phyloP scores from a whole-genome alignment of 2,113 vertebrate species.

The Ciconia boyciana region DNA sequence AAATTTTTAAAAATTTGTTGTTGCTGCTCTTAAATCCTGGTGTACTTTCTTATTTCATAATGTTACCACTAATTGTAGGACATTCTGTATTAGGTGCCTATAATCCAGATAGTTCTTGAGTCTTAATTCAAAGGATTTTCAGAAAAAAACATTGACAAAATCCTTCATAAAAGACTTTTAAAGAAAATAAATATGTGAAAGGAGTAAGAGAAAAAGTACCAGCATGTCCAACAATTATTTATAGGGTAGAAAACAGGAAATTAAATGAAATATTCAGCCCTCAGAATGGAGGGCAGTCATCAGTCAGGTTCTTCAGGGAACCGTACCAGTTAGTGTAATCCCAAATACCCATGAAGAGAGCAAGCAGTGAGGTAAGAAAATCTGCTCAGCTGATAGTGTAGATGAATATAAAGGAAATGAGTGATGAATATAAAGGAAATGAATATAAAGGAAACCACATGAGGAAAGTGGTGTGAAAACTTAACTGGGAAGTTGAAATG shows the following conservation, averaged over 20 bases:
- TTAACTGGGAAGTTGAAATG: neutral
- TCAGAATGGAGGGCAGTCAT: neutral
- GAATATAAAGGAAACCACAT: neutral
- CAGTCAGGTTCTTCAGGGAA: neutral
- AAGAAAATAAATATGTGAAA: neutral
- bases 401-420: neutral
- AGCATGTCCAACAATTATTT: neutral
- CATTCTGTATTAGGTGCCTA: neutral
- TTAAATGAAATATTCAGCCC: neutral
- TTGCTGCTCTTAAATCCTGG: neutral
- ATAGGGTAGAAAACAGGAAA: neutral
- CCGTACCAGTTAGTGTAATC: neutral
- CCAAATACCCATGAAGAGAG: neutral
- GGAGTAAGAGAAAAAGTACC: neutral
- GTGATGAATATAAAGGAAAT: too few species aligned
- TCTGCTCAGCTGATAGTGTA: neutral
- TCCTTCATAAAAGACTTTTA: neutral
- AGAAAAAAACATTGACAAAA: neutral
- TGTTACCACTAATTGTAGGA: neutral
- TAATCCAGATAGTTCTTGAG: neutral
- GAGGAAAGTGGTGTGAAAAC: neutral
- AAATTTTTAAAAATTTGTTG: neutral
- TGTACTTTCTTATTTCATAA: neutral
- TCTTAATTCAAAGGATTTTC: neutral
- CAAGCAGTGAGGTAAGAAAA: neutral